Conservation (phyloP, 2,888 invertebrate species). For the Plebejus anna region DNA sequence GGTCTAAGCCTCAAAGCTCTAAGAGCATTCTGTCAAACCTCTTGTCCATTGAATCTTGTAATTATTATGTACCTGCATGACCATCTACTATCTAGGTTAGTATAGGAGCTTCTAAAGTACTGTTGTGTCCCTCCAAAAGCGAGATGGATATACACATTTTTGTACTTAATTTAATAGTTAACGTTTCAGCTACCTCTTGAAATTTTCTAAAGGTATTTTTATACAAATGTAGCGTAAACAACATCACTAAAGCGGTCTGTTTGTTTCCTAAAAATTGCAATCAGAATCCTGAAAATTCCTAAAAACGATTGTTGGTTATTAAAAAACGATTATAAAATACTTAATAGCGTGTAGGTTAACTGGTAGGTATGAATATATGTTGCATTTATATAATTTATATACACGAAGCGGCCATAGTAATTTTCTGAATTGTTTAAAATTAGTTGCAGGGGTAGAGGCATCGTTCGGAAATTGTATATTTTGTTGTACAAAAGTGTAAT, state of each 20-base stretch:
- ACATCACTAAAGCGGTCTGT: slow-evolving; percentile 50
- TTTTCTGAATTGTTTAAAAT: slow-evolving; percentile 47
- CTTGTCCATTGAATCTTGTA: not conserved
- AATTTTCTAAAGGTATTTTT: slow-evolving; percentile 72
- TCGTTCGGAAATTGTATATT: slow-evolving; percentile 30
- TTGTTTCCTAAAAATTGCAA: slow-evolving; percentile 51
- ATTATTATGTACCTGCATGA: not conserved
- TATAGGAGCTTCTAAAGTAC: not conserved
- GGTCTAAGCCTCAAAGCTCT: not conserved
- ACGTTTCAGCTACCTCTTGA: slow-evolving; percentile 69
- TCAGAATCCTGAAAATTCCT: slow-evolving; percentile 60
- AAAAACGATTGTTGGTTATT: slow-evolving; percentile 56
- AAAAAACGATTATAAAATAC: slow-evolving; percentile 50
- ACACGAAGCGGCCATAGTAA: slow-evolving; percentile 61
- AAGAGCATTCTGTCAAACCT: not conserved
- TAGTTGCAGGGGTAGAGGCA: slow-evolving; percentile 49
- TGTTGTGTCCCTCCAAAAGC: not conserved
- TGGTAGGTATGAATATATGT: slow-evolving; percentile 30
- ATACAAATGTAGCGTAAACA: slow-evolving; percentile 56
- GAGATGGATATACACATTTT: slow-evolving; percentile 37
- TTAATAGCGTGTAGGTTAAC: slow-evolving; percentile 54
- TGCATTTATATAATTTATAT: slow-evolving; percentile 32
- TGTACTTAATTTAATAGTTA: slow-evolving; percentile 60
- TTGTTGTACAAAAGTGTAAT: slow-evolving; percentile 25
- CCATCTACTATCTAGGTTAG: not conserved